Evolutionary conservation across 1,140 invertebrate genomes (phyloP), one percentile per base, ranked within the genome.

Genomic region (Sycophila sp.): DNA sequence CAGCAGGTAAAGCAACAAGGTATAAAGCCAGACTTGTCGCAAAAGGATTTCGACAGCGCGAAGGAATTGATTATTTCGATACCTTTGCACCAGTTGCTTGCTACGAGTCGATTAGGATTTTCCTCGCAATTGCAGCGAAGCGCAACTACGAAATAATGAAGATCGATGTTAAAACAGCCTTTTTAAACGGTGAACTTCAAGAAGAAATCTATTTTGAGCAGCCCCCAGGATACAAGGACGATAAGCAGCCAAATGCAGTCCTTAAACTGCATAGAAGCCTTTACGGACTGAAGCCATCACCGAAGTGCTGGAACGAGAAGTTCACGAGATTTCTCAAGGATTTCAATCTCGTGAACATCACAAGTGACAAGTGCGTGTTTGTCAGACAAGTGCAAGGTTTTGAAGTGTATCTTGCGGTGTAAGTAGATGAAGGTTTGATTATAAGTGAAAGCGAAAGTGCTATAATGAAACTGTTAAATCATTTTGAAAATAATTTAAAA

Each of bases 211-310:
- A 75, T 70, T 77, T 82, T 77, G 40, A 81, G 51, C 77, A 80
- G 59, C 83, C 83, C 28, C 69, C 78, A 68, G 81, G 80, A 11
- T 82, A 79, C 58, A 65, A 76, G 36, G 69, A 76, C 62, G 56
- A 65, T 15, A 17, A 63, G 19, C 30, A 55, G 34, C 59, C 40
- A 38, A 22, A 47, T 47, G 70, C 62, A 72, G 74, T 77, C 47
- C 80, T 68, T 17, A 74, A 62, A 47, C 45, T 86, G 15, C 77
- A 76, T 26, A 83, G 81, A 72, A 78, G 77, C 10, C 32, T 87
- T 5, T 87, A 87, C 74, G 84, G 81, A 4, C 65, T 87, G 5
- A 83, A 85, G 66, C 84, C 87, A 67, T 76, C 81, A 13, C 79
- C 82, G 24, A 66, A 78, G 36, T 74, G 72, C 8, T 87, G 85